Evolutionary conservation across 2,113 vertebrate genomes (phyloP), one percentile per base, ranked within the genome.

Genomic region (Ascaphus truei): DNA sequence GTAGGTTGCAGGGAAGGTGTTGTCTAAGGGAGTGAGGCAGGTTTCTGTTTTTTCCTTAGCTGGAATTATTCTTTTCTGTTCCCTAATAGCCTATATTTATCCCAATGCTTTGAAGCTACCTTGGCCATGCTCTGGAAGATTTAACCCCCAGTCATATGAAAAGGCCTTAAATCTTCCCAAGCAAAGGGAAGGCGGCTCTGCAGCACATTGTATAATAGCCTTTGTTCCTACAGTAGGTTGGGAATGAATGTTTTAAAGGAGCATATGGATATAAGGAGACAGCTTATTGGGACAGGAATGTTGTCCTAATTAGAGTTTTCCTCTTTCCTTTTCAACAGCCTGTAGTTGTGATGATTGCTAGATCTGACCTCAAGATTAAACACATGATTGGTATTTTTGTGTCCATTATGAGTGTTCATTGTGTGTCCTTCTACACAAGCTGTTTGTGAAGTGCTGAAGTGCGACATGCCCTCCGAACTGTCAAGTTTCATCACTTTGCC

Each of bases 221-320:
- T 9, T 41, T 53, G 50, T 55, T 39, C 15, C 34, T 6, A 12
- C 12, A 12, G 2, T 34, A 18, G 16, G 13, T 53, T 22, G 33
- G 41, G 27, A 39, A 33, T 39, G 48, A 63, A 10, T 25, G 30
- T 25, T 57, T 56, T 57, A 39, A 57, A 60, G 66, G 29, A 39
- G 45, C 15, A 16, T 23, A 41, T 39, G 25, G 30, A 20, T 69
- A 51, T 60, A 22, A 50, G 43, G 30, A 27, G 29, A 30, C 39
- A 43, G 22, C 33, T 41, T 9, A 51, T 61, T 69, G 31, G 26
- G 47, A 37, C 13, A 52, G 34, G 56, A 60, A 69, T 69, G 67
- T 52, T 51, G 31, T 41, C 43, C 57, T 69, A 69, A 69, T 69
- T 69, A 61, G 56, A 55, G 48, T 65, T 68, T 68, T 68, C 41